Evolutionary conservation across 2,888 invertebrate species (phyloP).

Genomic region (Drosophila paranaensis): DNA sequence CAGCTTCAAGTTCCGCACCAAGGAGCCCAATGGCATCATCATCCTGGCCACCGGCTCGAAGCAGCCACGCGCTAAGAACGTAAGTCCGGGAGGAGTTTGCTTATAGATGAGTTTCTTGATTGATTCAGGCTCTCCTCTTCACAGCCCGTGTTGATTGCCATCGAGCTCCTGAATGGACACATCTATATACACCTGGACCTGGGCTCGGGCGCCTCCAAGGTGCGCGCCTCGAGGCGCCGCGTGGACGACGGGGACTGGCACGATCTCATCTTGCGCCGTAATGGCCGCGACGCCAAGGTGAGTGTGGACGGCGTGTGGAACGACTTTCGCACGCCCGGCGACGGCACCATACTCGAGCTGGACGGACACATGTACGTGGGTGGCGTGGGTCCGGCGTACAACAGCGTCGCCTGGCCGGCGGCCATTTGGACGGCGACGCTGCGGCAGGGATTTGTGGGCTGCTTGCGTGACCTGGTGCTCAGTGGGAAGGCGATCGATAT

Average conservation of each 20-base stretch:
- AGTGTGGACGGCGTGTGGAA: conserved; percentile 95
- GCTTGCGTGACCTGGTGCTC: conserved; percentile 94
- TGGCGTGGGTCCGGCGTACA: conserved; percentile 92
- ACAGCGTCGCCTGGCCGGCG: conserved; percentile 91
- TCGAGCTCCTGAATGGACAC: conserved; percentile 97
- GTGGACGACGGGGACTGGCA: conserved; percentile 98
- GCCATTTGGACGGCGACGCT: conserved; percentile 96
- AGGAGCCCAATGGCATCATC: conserved; percentile 96
- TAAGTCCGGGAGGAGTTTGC: conserved; percentile 51
- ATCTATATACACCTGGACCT: conserved; percentile 96
- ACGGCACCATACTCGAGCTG: conserved; percentile 94
- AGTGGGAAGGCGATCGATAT: conserved; percentile 95
- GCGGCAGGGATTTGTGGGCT: conserved; percentile 96
- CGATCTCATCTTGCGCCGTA: conserved; percentile 92
- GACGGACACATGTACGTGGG: conserved; percentile 96
- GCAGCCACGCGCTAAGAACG: conserved; percentile 89
- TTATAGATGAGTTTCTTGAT: not conserved
- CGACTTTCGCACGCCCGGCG: conserved; percentile 96
- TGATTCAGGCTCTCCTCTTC: not conserved
- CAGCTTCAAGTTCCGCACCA: conserved; percentile 97
- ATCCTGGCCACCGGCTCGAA: conserved; percentile 95
- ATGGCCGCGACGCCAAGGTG: conserved; percentile 93
- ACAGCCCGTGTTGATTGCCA: conserved; percentile 95
- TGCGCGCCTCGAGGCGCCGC: conserved; percentile 91
- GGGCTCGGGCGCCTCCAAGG: conserved; percentile 95